These are phyloP conservation scores for Brachionus calyciflorus DNA, from an alignment of 1,140 invertebrate species.

Conservation along the genomic window DNA sequence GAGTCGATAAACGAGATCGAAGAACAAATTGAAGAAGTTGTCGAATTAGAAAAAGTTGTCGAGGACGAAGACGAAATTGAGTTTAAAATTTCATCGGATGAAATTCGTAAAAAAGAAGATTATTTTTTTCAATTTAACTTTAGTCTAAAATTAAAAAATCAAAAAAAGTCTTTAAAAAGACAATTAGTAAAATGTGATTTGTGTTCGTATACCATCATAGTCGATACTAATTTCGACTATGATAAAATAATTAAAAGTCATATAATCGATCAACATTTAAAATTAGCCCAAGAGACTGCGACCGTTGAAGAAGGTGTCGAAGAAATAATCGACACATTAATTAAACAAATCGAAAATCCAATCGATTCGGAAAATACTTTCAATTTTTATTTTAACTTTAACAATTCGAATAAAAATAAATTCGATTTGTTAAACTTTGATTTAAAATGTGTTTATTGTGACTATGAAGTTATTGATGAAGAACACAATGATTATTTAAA, in stretches of 20 bases:
- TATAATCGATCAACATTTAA: background rate
- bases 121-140: constrained; percentile 25
- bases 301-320: background rate
- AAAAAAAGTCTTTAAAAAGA: constrained; percentile 10
- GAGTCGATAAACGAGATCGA: background rate
- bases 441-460: constrained; percentile 1
- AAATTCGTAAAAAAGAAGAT: constrained; percentile 3
- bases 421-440: background rate
- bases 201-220: background rate
- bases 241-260: background rate
- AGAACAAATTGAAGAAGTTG: background rate
- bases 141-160: background rate
- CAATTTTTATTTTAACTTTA: background rate
- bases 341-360: background rate
- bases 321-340: background rate
- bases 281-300: background rate
- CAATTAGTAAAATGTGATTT: constrained; percentile 19
- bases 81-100: background rate
- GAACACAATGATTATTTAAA: background rate
- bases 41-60: background rate
- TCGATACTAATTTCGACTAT: background rate
- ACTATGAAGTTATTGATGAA: background rate
- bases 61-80: background rate
- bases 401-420: background rate
- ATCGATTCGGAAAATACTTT: background rate